Conservation (phyloP, 2,113 vertebrate species). For the Dryoscopus gambensis region DNA sequence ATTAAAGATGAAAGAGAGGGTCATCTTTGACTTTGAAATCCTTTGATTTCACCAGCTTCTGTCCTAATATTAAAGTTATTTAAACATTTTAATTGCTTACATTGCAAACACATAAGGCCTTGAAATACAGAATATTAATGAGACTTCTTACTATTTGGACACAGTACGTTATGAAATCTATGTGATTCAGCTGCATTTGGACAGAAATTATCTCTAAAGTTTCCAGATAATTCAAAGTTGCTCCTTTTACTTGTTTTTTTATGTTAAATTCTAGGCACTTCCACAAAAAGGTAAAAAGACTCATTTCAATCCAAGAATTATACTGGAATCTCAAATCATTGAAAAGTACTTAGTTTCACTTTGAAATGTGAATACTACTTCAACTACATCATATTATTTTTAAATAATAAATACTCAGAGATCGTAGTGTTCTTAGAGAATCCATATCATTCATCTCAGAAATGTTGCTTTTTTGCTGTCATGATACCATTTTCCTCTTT, state of each 20-base stretch:
- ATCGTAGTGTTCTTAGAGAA: neutral
- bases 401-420: neutral
- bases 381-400: neutral
- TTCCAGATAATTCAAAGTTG: neutral
- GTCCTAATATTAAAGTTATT: constrained; percentile 15
- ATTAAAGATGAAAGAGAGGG: neutral
- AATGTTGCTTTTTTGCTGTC: neutral
- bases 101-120: neutral
- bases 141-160: neutral
- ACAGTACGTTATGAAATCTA: neutral
- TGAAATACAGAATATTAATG: neutral
- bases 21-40: neutral
- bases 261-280: neutral
- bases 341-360: neutral
- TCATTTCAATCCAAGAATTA: neutral
- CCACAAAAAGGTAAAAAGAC: neutral
- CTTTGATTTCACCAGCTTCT: neutral
- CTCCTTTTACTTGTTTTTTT: neutral
- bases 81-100: constrained; percentile 13
- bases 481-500: neutral
- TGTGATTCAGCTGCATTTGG: neutral
- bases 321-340: neutral
- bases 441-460: neutral
- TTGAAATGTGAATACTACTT: neutral
- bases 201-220: neutral